Percentiles rank a stretch among this genome's conserved stretches.
Conservation (phyloP, 2,113 vertebrate species). For the Benitochromis conjunctus region DNA sequence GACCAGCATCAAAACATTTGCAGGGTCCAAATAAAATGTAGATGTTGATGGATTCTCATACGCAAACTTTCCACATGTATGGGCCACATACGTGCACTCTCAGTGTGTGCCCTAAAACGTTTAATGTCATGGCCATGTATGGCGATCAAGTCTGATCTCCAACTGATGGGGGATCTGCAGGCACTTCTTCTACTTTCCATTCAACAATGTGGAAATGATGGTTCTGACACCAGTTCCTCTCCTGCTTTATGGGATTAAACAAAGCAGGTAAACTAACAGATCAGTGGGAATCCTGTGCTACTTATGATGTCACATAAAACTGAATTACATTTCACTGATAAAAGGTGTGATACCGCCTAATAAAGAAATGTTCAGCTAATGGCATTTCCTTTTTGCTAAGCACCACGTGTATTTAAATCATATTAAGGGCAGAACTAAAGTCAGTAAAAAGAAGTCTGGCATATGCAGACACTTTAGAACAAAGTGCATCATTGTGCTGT, state of each 20-base stretch:
- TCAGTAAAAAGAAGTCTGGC: background rate
- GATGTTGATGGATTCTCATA: background rate
- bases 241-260: background rate
- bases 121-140: background rate
- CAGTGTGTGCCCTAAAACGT: background rate
- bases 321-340: background rate
- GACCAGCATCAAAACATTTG: background rate
- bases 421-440: background rate
- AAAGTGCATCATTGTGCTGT: rapidly evolving
- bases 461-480: background rate
- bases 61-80: background rate
- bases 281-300: background rate
- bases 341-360: background rate
- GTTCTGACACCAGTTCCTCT: background rate
- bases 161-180: rapidly evolving
- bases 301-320: background rate
- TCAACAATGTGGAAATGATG: background rate
- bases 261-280: background rate
- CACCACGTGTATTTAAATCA: rapidly evolving
- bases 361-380: background rate
- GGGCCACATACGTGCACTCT: background rate
- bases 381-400: background rate
- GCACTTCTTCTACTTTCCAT: background rate
- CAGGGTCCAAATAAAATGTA: background rate
- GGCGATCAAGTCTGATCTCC: rapidly evolving